phyloP scores from a whole-genome alignment of 2,888 invertebrate genomes.

The Dasypolia templi region DNA sequence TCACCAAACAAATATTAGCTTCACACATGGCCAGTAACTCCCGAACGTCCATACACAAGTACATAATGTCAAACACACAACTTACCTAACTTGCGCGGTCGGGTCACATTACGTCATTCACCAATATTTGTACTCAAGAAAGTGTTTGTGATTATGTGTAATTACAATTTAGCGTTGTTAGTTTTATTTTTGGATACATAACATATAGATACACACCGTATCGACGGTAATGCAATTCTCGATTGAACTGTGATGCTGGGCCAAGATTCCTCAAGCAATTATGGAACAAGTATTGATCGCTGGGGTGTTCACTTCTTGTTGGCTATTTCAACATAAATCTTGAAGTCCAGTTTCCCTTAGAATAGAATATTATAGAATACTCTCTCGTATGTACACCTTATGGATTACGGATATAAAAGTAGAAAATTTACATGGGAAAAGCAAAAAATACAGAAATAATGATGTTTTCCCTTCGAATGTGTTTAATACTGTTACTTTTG shows the following conservation, averaged over 20 bases:
- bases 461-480: neutral
- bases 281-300: too few relatives aligned
- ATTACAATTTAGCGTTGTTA: conserved; percentile 20
- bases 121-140: conserved; percentile 50
- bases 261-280: neutral
- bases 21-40: conserved; percentile 22
- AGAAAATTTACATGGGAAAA: neutral
- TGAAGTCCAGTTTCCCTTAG: neutral
- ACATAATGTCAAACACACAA: conserved; percentile 39
- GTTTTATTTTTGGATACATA: neutral
- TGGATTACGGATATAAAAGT: neutral
- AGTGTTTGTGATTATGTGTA: conserved; percentile 34
- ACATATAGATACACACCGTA: too few relatives aligned
- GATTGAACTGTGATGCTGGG: neutral
- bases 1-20: conserved; percentile 40
- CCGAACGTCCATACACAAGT: conserved; percentile 26
- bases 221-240: neutral
- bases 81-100: conserved; percentile 50
- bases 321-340: neutral
- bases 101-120: conserved; percentile 54
- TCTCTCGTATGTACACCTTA: neutral
- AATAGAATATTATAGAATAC: neutral
- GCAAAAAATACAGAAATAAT: neutral
- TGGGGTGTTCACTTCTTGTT: neutral
- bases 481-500: neutral